Percentiles rank a stretch among this genome's conserved stretches.
Conservation (phyloP, 2,113 vertebrate genomes). For the Alosa alosa region DNA sequence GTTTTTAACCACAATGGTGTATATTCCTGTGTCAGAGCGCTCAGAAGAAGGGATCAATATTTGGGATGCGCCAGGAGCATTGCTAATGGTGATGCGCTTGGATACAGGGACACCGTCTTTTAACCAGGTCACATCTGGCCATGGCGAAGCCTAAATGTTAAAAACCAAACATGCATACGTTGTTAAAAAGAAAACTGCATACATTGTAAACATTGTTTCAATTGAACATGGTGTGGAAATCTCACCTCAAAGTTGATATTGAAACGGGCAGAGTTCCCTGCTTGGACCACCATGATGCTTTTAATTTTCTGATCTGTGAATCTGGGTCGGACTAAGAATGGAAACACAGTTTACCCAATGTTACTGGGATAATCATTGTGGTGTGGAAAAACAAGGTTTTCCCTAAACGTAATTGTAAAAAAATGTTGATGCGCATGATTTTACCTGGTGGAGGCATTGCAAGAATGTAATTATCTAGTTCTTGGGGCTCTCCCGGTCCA, state of each 20-base stretch:
- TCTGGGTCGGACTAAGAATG: conserved; percentile 76
- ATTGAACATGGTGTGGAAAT: conserved; percentile 18
- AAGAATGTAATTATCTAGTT: conserved; percentile 71
- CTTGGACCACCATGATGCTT: conserved; percentile 76
- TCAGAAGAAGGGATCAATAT: conserved; percentile 80
- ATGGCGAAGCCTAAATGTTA: conserved; percentile 75
- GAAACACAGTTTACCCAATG: background rate
- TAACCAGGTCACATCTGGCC: conserved; percentile 80
- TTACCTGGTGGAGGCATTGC: conserved; percentile 75
- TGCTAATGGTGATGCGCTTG: conserved; percentile 68
- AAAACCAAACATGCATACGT: background rate
- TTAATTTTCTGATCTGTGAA: conserved; percentile 76
- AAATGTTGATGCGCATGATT: background rate
- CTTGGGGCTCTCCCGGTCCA: conserved; percentile 68
- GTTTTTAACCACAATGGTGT: conserved; percentile 74
- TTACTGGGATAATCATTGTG: background rate
- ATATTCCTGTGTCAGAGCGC: conserved; percentile 75
- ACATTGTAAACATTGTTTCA: background rate
- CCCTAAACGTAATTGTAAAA: background rate
- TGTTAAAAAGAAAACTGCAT: background rate
- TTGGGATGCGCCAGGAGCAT: conserved; percentile 71
- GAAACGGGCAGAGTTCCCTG: conserved; percentile 76
- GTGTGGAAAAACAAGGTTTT: background rate
- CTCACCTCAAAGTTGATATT: conserved; percentile 83
- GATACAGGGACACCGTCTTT: conserved; percentile 80